Percentiles rank a stretch among this genome's conserved stretches.
Evolutionary conservation across 2,888 invertebrate genomes (phyloP).

Genomic region (Tupiocoris notatus): DNA sequence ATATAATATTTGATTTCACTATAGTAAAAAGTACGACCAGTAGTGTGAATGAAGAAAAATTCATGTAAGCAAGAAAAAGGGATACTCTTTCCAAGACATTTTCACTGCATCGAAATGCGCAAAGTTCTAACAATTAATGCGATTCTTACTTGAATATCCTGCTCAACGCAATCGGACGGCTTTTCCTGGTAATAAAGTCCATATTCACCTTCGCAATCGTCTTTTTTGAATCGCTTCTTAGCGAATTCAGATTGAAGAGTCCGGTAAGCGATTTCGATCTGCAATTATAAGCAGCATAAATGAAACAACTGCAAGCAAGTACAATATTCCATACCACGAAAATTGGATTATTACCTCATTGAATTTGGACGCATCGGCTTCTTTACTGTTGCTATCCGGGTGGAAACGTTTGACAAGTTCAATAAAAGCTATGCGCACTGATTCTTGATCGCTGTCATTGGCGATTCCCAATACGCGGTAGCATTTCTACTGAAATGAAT

Average conservation of each 20-base stretch:
- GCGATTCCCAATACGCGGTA: constrained; percentile 67
- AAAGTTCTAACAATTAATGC: no score
- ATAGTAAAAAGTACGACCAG: background rate
- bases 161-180: constrained; percentile 3
- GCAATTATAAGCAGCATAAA: no score
- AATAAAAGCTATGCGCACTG: constrained; percentile 70
- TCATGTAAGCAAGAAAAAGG: no score
- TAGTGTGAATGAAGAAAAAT: background rate
- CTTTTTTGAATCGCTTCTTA: constrained; percentile 60
- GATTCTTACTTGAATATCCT: constrained; percentile 51
- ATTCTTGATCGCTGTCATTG: constrained; percentile 68
- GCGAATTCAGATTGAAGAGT: constrained; percentile 67
- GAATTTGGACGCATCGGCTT: constrained; percentile 73
- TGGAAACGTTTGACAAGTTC: constrained; percentile 77
- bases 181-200: constrained; percentile 53
- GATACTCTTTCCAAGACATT: no score
- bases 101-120: no score
- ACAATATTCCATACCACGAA: no score
- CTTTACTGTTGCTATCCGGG: constrained; percentile 73
- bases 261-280: constrained; percentile 73
- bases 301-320: no score
- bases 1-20: background rate
- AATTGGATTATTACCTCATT: no score
- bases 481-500: no score
- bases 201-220: constrained; percentile 53